phyloP scores from a whole-genome alignment of 2,113 vertebrate genomes.

The Pangasianodon hypophthalmus region DNA sequence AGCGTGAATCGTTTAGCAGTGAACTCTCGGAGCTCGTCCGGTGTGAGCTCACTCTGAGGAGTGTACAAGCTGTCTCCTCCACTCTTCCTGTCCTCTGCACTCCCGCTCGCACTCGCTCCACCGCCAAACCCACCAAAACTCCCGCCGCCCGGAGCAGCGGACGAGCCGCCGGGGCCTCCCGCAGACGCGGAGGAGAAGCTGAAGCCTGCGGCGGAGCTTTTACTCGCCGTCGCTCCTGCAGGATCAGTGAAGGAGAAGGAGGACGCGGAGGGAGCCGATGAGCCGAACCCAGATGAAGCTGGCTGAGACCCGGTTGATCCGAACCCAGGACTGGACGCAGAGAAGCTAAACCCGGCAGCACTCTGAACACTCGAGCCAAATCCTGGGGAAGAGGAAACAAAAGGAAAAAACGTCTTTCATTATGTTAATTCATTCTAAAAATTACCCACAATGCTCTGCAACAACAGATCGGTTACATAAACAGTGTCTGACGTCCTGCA shows the following conservation, averaged over 20 bases:
- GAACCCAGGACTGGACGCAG: slow-evolving; percentile 55
- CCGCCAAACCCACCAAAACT: slow-evolving; percentile 10
- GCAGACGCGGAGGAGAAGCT: slow-evolving; percentile 64
- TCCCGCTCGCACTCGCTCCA: slow-evolving; percentile 48
- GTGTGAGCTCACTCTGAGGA: slow-evolving; percentile 74
- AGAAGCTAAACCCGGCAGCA: slow-evolving; percentile 76
- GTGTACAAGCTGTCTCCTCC: slow-evolving; percentile 75
- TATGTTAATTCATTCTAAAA: neutral
- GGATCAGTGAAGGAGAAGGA: slow-evolving; percentile 67
- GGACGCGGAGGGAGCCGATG: slow-evolving; percentile 49
- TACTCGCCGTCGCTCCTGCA: slow-evolving; percentile 16
- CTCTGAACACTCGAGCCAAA: slow-evolving; percentile 67
- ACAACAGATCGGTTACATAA: neutral
- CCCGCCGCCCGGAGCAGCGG: slow-evolving; percentile 14
- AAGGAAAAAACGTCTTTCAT: neutral
- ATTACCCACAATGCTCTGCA: neutral
- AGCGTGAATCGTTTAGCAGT: slow-evolving; percentile 78
- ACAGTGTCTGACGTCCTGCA: neutral
- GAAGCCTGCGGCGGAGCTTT: slow-evolving; percentile 56
- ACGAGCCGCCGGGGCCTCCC: slow-evolving; percentile 41
- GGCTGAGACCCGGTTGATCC: slow-evolving; percentile 52
- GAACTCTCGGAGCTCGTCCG: slow-evolving; percentile 85
- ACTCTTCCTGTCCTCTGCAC: slow-evolving; percentile 26
- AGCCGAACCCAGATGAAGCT: slow-evolving; percentile 12
- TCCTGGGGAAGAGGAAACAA: slow-evolving; percentile 59